Conservation (phyloP, 2,888 invertebrate species). For the Sarcophaga caerulescens region DNA sequence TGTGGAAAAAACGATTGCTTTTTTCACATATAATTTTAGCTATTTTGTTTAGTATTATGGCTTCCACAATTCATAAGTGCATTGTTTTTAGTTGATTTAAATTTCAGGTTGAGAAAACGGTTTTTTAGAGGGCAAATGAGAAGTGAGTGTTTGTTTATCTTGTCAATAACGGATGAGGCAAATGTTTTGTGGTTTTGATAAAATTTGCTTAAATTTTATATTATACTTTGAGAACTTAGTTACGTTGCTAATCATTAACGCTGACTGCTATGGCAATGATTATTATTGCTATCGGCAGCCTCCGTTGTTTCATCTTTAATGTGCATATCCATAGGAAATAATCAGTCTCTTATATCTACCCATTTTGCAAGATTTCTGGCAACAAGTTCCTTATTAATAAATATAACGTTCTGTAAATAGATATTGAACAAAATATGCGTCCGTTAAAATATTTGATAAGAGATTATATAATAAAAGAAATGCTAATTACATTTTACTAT, state of each 20-base stretch:
- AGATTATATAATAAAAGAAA: too few species aligned
- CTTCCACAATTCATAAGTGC: conserved; percentile 66
- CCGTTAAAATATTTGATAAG: too few species aligned
- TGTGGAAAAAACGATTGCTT: conserved; percentile 12
- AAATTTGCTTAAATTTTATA: conserved; percentile 45
- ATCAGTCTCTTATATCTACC: conserved; percentile 81
- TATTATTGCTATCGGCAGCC: conserved; percentile 63
- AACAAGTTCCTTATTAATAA: conserved; percentile 93
- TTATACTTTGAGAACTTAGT: conserved; percentile 60
- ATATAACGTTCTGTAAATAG: conserved; percentile 87
- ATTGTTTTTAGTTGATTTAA: conserved; percentile 51
- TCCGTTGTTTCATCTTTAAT: conserved; percentile 44
- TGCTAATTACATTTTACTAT: too few species aligned
- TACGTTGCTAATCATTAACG: conserved; percentile 52
- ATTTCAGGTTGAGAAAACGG: background rate
- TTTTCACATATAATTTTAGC: conserved; percentile 13
- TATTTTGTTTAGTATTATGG: conserved; percentile 59
- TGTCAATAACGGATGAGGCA: conserved; percentile 11
- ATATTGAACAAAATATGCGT: conserved; percentile 56
- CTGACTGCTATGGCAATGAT: conserved; percentile 59
- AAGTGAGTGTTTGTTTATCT: background rate
- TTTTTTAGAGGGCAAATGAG: background rate
- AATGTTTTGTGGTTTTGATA: conserved; percentile 28
- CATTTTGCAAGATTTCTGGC: conserved; percentile 91
- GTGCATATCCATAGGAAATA: conserved; percentile 61